phyloP scores from a whole-genome alignment of 2,113 vertebrate genomes.

The Phaethornis superciliosus region DNA sequence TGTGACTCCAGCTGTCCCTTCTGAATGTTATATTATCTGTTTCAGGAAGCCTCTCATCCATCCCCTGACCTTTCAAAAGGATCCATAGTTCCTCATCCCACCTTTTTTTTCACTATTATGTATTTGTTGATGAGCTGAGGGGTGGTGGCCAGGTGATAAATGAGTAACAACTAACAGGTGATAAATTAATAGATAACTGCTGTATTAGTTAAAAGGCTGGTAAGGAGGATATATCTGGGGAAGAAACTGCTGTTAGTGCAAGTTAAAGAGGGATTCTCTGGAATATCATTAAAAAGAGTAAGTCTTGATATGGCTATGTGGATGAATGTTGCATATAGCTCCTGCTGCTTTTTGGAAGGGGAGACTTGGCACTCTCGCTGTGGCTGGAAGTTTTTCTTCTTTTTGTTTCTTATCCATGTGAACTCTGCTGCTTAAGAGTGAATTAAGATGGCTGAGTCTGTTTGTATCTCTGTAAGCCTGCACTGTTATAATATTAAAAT shows the following conservation, averaged over 20 bases:
- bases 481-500: not conserved
- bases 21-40: not conserved
- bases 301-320: not conserved
- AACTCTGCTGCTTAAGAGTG: not conserved
- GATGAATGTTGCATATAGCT: not conserved
- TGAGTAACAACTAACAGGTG: not conserved
- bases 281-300: not conserved
- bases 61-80: not conserved
- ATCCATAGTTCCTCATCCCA: not conserved
- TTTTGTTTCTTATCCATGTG: not conserved
- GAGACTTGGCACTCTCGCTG: not conserved
- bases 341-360: not conserved
- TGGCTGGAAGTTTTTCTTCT: not conserved
- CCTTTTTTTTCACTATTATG: not conserved
- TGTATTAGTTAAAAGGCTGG: not conserved
- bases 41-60: constrained; percentile 4
- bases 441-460: not conserved
- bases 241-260: not conserved
- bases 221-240: not conserved
- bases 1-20: constrained; percentile 24
- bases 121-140: not conserved
- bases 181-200: not conserved
- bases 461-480: not conserved
- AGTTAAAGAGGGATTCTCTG: not conserved
- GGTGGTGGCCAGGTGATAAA: not conserved